These are phyloP conservation scores for Sander vitreus DNA, from an alignment of 2,113 vertebrate genomes.

Conservation along the genomic window DNA sequence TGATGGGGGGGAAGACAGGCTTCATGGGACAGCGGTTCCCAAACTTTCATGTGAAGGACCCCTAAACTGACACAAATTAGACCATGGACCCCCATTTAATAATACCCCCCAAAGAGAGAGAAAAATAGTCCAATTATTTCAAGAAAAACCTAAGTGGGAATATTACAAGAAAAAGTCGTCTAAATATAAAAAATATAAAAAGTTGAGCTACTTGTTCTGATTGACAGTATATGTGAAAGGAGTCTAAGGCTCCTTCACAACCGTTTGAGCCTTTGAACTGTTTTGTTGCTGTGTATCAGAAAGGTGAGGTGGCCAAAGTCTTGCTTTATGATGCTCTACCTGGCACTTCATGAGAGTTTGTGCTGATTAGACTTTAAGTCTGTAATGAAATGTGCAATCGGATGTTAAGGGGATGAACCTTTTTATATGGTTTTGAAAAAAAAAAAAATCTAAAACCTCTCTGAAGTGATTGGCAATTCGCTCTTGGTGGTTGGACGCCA, in stretches of 20 bases:
- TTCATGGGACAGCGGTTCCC: no score
- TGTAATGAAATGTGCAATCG: conserved; percentile 41
- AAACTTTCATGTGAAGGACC: no score
- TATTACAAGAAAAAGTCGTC: no score
- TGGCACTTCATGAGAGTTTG: conserved; percentile 15
- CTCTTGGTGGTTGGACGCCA: conserved; percentile 22
- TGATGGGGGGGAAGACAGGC: no score
- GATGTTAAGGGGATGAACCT: background rate
- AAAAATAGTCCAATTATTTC: no score
- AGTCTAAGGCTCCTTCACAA: conserved; percentile 20
- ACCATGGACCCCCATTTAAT: no score
- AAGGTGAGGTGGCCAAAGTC: conserved; percentile 71
- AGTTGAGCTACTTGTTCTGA: no score
- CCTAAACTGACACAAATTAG: no score
- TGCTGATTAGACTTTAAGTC: conserved; percentile 34
- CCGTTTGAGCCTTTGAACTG: conserved; percentile 43
- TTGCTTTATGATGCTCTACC: conserved; percentile 49
- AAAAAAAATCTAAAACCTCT: background rate
- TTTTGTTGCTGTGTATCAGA: conserved; percentile 55
- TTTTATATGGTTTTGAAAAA: background rate
- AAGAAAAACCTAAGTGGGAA: no score
- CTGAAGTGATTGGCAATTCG: conserved; percentile 5
- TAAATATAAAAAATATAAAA: no score
- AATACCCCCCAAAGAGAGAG: no score
- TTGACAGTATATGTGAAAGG: background rate